Evolutionary conservation across 2,113 vertebrate genomes (phyloP).

Genomic region (Podiceps cristatus): DNA sequence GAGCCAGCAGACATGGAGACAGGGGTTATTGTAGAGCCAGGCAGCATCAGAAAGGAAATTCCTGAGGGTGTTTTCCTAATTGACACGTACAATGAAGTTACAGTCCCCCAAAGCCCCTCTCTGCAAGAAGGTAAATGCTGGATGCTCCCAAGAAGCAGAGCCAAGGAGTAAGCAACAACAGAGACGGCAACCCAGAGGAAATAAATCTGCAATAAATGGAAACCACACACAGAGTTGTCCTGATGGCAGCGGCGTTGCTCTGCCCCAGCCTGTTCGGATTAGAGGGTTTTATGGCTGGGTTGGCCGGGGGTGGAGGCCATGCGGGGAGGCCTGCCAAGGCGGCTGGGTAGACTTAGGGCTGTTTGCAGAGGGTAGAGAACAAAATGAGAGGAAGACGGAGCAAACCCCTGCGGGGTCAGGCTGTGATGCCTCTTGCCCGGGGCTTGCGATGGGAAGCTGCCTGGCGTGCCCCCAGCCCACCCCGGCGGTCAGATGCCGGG

Average conservation of each 20-base stretch:
- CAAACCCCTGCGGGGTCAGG: rapidly evolving
- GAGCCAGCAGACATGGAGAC: background rate
- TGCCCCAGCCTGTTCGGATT: slow-evolving; percentile 35
- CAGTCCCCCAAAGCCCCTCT: background rate
- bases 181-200: slow-evolving; percentile 19
- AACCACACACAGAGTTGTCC: slow-evolving; percentile 38
- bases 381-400: background rate
- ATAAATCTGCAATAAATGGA: slow-evolving; percentile 33
- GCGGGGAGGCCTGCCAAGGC: background rate
- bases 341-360: background rate
- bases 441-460: background rate
- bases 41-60: slow-evolving; percentile 49
- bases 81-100: slow-evolving; percentile 13
- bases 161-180: slow-evolving; percentile 28
- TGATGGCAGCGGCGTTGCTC: background rate
- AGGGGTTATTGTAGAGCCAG: slow-evolving; percentile 9
- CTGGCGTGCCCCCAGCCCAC: background rate
- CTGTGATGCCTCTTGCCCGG: rapidly evolving
- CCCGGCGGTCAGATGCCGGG: background rate
- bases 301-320: background rate
- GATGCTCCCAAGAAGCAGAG: slow-evolving; percentile 8
- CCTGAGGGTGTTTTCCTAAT: slow-evolving; percentile 55
- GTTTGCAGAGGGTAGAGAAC: background rate
- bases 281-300: background rate
- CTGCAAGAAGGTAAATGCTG: slow-evolving; percentile 21